Percentiles rank a stretch among this genome's conserved stretches.
These are phyloP conservation scores for Ivindomyrus marchei DNA, from an alignment of 2,113 vertebrate species.

Conservation along the genomic window DNA sequence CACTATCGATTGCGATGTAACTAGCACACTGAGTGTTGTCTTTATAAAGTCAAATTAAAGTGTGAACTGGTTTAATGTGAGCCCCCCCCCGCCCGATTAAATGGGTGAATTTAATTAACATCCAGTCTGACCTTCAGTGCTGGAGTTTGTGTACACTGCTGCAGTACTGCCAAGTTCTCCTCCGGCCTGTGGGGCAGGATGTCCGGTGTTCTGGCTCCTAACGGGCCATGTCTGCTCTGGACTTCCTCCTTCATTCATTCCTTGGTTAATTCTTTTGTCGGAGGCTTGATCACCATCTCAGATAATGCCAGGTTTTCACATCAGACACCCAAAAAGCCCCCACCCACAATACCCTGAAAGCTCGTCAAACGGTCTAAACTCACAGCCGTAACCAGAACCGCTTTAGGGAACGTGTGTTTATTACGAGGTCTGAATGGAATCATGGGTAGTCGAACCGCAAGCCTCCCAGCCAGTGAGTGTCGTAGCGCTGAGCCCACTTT, in stretches of 20 bases:
- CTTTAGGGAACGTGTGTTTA: neutral
- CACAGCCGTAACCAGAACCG: neutral
- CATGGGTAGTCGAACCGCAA: neutral
- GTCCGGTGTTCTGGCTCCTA: neutral
- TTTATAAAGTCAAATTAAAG: neutral
- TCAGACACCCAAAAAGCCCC: too few relatives aligned
- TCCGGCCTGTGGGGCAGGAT: neutral
- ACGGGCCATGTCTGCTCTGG: neutral
- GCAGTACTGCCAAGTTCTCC: neutral
- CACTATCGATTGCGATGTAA: neutral
- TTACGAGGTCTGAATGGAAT: neutral
- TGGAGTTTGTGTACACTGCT: neutral
- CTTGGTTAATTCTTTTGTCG: neutral
- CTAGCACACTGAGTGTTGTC: neutral
- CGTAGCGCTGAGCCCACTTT: neutral
- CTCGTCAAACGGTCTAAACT: neutral
- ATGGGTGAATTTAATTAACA: neutral
- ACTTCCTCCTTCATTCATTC: neutral
- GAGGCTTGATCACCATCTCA: neutral
- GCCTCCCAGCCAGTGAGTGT: neutral
- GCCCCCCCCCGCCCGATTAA: neutral
- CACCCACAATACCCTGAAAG: neutral
- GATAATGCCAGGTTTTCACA: too few relatives aligned
- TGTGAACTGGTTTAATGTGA: neutral
- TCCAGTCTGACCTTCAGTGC: neutral